These are phyloP conservation scores for Zalophus californianus DNA, from an alignment of 2,797 vertebrate species.

Conservation along the genomic window DNA sequence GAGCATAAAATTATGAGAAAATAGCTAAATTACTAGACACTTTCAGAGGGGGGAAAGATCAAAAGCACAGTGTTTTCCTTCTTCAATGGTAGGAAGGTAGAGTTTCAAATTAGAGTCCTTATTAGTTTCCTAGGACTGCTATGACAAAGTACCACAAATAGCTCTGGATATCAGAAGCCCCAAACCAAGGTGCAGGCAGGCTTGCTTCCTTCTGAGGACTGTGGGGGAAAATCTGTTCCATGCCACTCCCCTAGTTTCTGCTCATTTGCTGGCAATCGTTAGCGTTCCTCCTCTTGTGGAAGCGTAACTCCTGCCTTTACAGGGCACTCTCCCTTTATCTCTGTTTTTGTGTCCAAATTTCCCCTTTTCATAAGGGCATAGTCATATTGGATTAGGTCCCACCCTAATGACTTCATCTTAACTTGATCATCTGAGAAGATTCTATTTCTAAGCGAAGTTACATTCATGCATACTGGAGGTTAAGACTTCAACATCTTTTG, in stretches of 20 bases:
- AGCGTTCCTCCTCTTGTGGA: background rate
- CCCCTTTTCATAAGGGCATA: background rate
- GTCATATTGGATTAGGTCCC: background rate
- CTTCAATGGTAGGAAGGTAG: background rate
- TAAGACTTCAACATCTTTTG: background rate
- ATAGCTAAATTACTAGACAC: background rate
- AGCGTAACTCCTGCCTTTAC: background rate
- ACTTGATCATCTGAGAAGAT: background rate
- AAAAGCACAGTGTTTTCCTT: background rate
- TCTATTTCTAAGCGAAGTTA: background rate
- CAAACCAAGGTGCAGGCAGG: background rate
- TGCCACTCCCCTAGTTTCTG: background rate
- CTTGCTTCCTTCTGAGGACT: background rate
- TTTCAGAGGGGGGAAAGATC: background rate
- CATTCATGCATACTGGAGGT: background rate
- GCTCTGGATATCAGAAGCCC: background rate
- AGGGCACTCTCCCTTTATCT: background rate
- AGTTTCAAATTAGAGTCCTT: background rate
- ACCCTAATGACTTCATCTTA: background rate
- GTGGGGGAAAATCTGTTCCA: background rate
- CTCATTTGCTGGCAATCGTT: background rate
- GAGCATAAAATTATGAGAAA: constrained; percentile 4
- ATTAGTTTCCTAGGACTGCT: background rate
- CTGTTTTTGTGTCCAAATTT: background rate
- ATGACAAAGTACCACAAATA: background rate